Conservation (phyloP, 1,140 invertebrate species). For the Calosoma granatense region DNA sequence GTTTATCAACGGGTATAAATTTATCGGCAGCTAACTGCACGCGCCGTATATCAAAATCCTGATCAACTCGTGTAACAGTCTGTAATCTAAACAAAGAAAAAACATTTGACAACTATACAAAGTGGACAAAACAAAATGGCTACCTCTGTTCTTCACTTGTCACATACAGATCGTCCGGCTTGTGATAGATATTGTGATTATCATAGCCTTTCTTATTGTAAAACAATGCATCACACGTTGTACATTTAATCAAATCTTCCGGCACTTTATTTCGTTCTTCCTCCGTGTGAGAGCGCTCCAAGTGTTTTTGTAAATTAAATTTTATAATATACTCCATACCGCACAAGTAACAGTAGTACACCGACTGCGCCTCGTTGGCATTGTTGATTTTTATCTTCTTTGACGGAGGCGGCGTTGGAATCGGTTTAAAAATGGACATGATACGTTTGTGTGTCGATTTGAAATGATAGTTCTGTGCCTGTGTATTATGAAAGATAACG, state of each 20-base stretch:
- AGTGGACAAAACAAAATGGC: not conserved
- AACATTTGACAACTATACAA: not conserved
- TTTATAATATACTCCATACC: conserved; percentile 57
- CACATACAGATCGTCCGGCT: conserved; percentile 50
- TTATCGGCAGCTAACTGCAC: conserved; percentile 23
- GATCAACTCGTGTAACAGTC: conserved; percentile 45
- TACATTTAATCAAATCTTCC: conserved; percentile 48
- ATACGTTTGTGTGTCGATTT: conserved; percentile 52
- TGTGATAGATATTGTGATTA: conserved; percentile 51
- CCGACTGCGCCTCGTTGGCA: conserved; percentile 43
- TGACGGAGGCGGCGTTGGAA: conserved; percentile 43
- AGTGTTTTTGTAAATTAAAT: conserved; percentile 56
- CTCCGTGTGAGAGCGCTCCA: conserved; percentile 45
- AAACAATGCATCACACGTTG: conserved; percentile 53
- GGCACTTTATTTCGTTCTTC: conserved; percentile 43
- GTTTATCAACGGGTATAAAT: conserved; percentile 8
- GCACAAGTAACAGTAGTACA: conserved; percentile 58
- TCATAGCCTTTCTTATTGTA: conserved; percentile 55
- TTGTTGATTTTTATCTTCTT: conserved; percentile 48
- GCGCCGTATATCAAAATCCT: conserved; percentile 47
- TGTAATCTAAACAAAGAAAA: conserved; percentile 30
- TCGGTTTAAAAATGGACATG: conserved; percentile 39
- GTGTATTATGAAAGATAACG: conserved; percentile 45
- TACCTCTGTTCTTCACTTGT: conserved; percentile 50
- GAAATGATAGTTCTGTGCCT: conserved; percentile 51